These are phyloP conservation scores for Drosophila merina DNA, from an alignment of 2,888 invertebrate species.

Conservation along the genomic window DNA sequence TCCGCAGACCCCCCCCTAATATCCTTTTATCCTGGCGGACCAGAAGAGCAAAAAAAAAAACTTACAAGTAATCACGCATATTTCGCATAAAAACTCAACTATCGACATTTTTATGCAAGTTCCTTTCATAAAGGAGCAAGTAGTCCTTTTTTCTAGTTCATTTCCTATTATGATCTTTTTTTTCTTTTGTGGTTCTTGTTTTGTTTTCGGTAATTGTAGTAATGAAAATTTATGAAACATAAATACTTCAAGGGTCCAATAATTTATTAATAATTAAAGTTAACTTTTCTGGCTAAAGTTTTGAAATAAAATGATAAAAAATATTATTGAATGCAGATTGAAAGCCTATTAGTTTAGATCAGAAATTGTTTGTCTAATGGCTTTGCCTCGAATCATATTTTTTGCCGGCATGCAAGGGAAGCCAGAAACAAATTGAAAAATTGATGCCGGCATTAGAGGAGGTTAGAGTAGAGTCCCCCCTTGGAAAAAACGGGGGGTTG, in stretches of 20 bases:
- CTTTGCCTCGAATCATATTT: slow-evolving; percentile 15
- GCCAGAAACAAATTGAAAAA: slow-evolving; percentile 72
- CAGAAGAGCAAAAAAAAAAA: slow-evolving; percentile 1
- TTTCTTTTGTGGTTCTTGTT: background rate
- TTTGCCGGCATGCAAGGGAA: slow-evolving; percentile 20
- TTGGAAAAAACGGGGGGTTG: background rate
- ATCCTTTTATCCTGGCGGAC: slow-evolving; percentile 8
- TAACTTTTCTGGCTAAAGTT: no score
- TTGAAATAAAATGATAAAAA: no score
- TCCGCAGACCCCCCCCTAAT: slow-evolving; percentile 5
- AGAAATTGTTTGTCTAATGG: slow-evolving; percentile 16
- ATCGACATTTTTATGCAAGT: slow-evolving; percentile 42
- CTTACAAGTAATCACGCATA: slow-evolving; percentile 62
- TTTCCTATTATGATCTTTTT: slow-evolving; percentile 39
- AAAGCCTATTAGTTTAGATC: slow-evolving; percentile 7
- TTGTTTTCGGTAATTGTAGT: slow-evolving; percentile 29
- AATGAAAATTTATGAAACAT: slow-evolving; percentile 33
- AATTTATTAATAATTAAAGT: slow-evolving; percentile 18
- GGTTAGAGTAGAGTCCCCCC: background rate
- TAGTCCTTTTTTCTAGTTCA: slow-evolving; percentile 30
- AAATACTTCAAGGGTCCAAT: slow-evolving; percentile 1
- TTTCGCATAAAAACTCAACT: slow-evolving; percentile 70
- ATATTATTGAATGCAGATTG: background rate
- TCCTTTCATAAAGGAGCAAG: background rate
- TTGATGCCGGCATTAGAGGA: slow-evolving; percentile 61